Base-by-base conservation (phyloP, 2,888 invertebrate species). In the Agrilus biguttatus region DNA sequence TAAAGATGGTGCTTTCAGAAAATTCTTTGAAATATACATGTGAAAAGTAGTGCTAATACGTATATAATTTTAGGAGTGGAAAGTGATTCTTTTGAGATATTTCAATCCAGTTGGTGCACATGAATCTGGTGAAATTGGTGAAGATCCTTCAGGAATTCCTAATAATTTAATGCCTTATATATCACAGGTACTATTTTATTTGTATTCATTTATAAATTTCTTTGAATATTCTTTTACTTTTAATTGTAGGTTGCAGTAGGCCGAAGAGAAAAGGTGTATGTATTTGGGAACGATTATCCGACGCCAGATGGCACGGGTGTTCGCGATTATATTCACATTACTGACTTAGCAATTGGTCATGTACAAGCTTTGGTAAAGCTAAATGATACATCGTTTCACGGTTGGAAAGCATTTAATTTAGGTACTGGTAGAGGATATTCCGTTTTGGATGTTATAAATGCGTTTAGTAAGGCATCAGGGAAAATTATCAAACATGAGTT, bases 21-120 rank as follows among this genome's bases (percentile, higher is more conserved):
- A 21, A 21, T 21, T 2, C 21, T 21, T 5, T 21, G 5, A 21
- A 21, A 21, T 21, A 6, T 21, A 21, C 21, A 6, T 5, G 5
- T 21, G 21, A 21, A 21, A 42, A 14, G 35, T 2, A 21, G 10
- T 33, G 13, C 35, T 36, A 39, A 14, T 37, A 40, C 12, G 14
- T 48, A 33, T 37, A 45, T 28, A 33, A 47, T 65, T 67, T 6
- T 58, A 84, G 83, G 74, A 74, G 55, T 84, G 83, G 84, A 77
- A 73, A 69, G 81, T 81, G 58, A 83, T 83, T 63, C 86, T 79
- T 0, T 69, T 96, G 21, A 75, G 95, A 34, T 96, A 95, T 66
- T 96, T 96, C 70, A 96, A 96, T 69, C 95, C 95, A 2, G 91
- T 93, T 14, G 95, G 95, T 8, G 89, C 93, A 8, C 93, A 96